Conservation (phyloP, 2,888 invertebrate species). For the Drosophila pullipes region DNA sequence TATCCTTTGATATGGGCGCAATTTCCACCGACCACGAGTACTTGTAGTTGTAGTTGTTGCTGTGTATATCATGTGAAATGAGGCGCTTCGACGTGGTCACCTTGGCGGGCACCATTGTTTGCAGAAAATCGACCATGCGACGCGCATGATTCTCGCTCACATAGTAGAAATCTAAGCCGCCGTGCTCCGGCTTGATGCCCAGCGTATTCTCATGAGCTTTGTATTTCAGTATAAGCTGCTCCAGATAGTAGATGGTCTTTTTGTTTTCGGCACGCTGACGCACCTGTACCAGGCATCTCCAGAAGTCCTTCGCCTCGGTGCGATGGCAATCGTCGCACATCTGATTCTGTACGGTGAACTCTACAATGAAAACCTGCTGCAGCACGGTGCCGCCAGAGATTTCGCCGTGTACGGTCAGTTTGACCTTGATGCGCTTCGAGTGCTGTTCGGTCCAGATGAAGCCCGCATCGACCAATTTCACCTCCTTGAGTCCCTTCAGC, state of each 20-base stretch:
- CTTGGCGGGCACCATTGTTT: slow-evolving; percentile 94
- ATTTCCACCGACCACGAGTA: slow-evolving; percentile 97
- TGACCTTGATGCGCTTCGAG: slow-evolving; percentile 98
- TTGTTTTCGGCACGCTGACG: slow-evolving; percentile 95
- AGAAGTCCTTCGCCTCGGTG: slow-evolving; percentile 98
- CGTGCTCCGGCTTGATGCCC: slow-evolving; percentile 94
- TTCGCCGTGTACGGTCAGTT: slow-evolving; percentile 98
- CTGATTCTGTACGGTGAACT: slow-evolving; percentile 95
- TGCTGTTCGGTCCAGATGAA: slow-evolving; percentile 99
- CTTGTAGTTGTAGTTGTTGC: slow-evolving; percentile 98
- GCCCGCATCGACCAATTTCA: slow-evolving; percentile 97
- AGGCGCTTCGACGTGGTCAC: slow-evolving; percentile 96
- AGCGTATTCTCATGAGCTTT: slow-evolving; percentile 95
- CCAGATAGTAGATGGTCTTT: slow-evolving; percentile 98
- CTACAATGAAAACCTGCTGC: slow-evolving; percentile 98
- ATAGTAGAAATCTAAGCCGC: slow-evolving; percentile 98
- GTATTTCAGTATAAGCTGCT: slow-evolving; percentile 98
- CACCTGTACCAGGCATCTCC: slow-evolving; percentile 97
- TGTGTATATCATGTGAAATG: slow-evolving; percentile 98
- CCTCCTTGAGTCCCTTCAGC: slow-evolving; percentile 94
- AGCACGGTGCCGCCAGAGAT: slow-evolving; percentile 95
- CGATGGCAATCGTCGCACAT: slow-evolving; percentile 99
- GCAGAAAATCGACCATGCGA: slow-evolving; percentile 97
- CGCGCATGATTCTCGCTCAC: slow-evolving; percentile 94
- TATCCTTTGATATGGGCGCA: slow-evolving; percentile 97